Evolutionary conservation across 1,140 invertebrate species (phyloP), one percentile per base, ranked within the genome.

Genomic region (Macrotrachela quadricornifera): DNA sequence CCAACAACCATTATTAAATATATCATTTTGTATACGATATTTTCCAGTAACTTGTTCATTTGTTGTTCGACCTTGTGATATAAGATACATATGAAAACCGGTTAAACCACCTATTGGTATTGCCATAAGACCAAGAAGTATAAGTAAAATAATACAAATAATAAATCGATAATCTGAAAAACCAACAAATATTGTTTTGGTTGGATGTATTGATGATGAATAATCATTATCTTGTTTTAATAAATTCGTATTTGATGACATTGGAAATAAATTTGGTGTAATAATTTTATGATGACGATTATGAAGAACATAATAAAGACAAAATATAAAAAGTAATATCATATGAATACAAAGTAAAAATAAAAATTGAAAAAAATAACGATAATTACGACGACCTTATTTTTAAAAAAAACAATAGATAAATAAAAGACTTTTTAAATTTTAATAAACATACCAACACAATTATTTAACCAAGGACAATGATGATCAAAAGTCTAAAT

Each of bases 391-490:
- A 57, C 90, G 78, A 50, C 94, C 94, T 62, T n/a, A n/a, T n/a
- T n/a, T n/a, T n/a, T n/a, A n/a, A n/a, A n/a, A n/a, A n/a, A n/a
- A n/a, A n/a, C n/a, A n/a, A n/a, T n/a, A n/a, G n/a, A n/a, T n/a
- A n/a, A n/a, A n/a, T n/a, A n/a, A n/a, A n/a, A n/a, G n/a, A n/a
- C n/a, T n/a, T n/a, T n/a, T n/a, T n/a, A n/a, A n/a, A n/a, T n/a
- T 30, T 8, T 30, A 30, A 4, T 30, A 30, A 4, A 30, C 21
- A 30, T 30, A 50, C 94, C 94, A 63, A 99, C 96, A 69, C 94
- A 99, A 71, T 99, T 99, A 72, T 97, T 96, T 58, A 99, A 85
- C 92, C 92, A 97, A 49, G 92, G 92, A 74, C 94, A 99, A 73
- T 99, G 94, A 77, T 99, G 94, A 73, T 99, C 94, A 72, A 99